phyloP scores from a whole-genome alignment of 2,888 invertebrate species.

The Syrphus vitripennis region DNA sequence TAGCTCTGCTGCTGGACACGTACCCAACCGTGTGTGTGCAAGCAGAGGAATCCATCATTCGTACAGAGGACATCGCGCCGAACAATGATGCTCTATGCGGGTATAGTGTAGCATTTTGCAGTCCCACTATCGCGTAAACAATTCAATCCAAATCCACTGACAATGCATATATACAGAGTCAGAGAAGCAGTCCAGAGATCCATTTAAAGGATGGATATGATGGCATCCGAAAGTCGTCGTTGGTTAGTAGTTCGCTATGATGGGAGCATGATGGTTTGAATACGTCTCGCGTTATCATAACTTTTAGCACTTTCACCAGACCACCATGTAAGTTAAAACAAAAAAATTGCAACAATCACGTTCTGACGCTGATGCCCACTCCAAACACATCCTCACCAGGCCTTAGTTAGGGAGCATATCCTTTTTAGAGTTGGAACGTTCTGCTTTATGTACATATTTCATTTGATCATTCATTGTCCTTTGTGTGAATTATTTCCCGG shows the following conservation, averaged over 20 bases:
- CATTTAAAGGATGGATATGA: conserved; percentile 61
- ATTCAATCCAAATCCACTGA: conserved; percentile 71
- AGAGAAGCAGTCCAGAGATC: not conserved
- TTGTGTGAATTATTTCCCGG: conserved; percentile 61
- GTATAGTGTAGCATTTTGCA: conserved; percentile 32
- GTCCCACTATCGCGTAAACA: conserved; percentile 60
- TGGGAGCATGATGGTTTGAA: conserved; percentile 38
- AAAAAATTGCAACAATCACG: conserved; percentile 50
- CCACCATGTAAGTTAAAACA: not conserved
- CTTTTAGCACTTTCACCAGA: conserved; percentile 55
- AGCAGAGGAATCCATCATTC: conserved; percentile 68
- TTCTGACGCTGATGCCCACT: conserved; percentile 20
- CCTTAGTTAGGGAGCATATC: conserved; percentile 52
- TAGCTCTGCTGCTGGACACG: conserved; percentile 26
- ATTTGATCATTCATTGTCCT: conserved; percentile 59
- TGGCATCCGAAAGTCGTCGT: conserved; percentile 49
- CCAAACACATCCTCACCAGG: not conserved
- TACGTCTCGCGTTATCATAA: conserved; percentile 71
- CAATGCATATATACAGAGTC: conserved; percentile 60
- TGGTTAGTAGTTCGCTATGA: not conserved
- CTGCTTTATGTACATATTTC: not conserved
- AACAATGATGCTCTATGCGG: not conserved
- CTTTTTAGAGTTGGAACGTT: conserved; percentile 31
- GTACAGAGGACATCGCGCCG: not conserved
- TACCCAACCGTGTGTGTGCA: conserved; percentile 31